phyloP scores from a whole-genome alignment of 2,797 vertebrate genomes.

The Manis pentadactyla region DNA sequence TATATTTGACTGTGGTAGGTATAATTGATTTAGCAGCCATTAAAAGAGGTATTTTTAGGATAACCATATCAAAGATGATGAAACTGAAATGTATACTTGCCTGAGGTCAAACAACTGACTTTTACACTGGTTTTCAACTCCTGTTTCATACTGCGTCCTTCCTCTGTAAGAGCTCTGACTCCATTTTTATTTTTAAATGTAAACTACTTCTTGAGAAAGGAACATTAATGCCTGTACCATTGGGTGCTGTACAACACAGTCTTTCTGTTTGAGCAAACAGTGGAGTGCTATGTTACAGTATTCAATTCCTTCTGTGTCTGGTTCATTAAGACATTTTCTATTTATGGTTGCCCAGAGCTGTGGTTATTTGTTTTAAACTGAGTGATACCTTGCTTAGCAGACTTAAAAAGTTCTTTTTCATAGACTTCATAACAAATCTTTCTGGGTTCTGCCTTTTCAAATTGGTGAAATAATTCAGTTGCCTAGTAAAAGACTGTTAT shows the following conservation, averaged over 20 bases:
- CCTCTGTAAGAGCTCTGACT: neutral
- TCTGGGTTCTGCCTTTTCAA: neutral
- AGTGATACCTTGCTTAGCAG: neutral
- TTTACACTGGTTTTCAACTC: neutral
- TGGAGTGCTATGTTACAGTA: neutral
- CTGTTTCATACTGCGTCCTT: neutral
- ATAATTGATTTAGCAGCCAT: neutral
- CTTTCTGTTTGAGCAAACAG: neutral
- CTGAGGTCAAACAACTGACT: neutral
- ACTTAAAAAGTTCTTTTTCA: neutral
- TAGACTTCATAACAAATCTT: constrained; percentile 7
- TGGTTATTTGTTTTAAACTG: neutral
- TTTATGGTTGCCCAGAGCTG: neutral
- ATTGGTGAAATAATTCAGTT: constrained; percentile 11
- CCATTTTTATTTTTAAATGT: neutral
- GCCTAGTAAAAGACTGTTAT: neutral
- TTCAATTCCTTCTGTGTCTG: neutral
- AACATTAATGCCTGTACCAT: neutral
- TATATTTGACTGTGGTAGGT: neutral
- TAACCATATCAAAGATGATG: neutral
- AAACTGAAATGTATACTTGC: neutral
- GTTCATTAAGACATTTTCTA: neutral
- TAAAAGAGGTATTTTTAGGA: neutral
- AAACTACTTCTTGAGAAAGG: neutral
- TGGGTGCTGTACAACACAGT: neutral